Evolutionary conservation across 1,140 invertebrate genomes (phyloP).

Genomic region (Onthophagus taurus): DNA sequence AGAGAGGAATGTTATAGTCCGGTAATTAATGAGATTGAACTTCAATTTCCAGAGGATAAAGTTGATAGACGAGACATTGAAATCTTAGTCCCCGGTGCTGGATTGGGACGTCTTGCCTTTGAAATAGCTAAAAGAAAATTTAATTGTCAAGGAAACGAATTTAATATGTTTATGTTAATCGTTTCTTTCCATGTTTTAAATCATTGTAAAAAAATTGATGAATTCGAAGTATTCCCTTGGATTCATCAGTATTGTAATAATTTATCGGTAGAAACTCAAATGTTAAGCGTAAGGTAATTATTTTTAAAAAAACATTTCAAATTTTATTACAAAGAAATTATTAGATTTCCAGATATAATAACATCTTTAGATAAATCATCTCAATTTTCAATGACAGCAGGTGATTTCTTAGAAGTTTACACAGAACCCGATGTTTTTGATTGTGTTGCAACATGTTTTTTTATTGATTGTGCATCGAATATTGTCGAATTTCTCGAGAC

Average conservation of each 20-base stretch:
- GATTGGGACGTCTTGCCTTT: constrained; percentile 84
- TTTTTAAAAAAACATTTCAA: constrained; percentile 1
- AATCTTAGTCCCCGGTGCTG: constrained; percentile 90
- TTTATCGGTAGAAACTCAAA: constrained; percentile 69
- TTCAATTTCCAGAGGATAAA: constrained; percentile 56
- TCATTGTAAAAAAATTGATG: constrained; percentile 52
- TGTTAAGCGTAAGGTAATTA: constrained; percentile 47
- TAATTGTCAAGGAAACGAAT: constrained; percentile 94
- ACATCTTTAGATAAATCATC: constrained; percentile 56
- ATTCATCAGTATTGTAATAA: constrained; percentile 91
- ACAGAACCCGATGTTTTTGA: constrained; percentile 64
- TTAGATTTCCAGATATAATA: constrained; percentile 81
- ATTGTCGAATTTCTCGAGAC: constrained; percentile 91
- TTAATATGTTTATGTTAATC: constrained; percentile 94
- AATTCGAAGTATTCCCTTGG: constrained; percentile 80
- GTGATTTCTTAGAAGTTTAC: constrained; percentile 79
- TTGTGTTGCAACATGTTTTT: constrained; percentile 94
- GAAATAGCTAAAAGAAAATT: constrained; percentile 87
- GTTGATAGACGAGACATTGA: constrained; percentile 49
- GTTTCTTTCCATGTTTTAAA: constrained; percentile 94
- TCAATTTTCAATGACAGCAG: constrained; percentile 92
- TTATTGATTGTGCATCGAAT: constrained; percentile 96
- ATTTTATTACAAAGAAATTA: too few relatives aligned
- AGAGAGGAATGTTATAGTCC: constrained; percentile 81
- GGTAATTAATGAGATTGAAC: constrained; percentile 76